Conservation (phyloP, 2,888 invertebrate species). For the Cyclophora punctaria region DNA sequence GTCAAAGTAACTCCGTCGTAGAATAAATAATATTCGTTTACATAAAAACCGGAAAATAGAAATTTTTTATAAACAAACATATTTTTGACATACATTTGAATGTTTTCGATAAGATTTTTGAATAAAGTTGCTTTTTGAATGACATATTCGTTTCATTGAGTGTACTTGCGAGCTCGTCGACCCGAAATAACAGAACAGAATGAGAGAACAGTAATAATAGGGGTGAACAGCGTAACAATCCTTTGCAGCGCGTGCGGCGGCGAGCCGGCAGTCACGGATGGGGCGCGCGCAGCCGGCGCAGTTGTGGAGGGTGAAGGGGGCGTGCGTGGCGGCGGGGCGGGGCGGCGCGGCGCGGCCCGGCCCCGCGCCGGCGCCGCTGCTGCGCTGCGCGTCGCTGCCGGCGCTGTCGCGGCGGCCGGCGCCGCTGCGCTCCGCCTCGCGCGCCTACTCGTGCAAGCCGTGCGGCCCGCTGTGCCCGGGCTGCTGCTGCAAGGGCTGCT, state of each 20-base stretch:
- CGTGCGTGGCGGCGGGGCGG: background rate
- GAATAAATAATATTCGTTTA: too few species aligned
- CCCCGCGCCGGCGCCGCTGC: background rate
- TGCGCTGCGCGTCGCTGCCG: background rate
- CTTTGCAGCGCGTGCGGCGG: constrained; percentile 54
- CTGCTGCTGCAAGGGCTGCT: constrained; percentile 19
- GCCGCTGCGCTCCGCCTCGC: too few species aligned
- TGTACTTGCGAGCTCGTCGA: background rate
- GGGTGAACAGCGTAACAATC: constrained; percentile 53
- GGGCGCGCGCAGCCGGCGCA: too few species aligned
- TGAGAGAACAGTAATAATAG: constrained; percentile 24
- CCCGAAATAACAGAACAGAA: background rate
- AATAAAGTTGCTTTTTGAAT: constrained; percentile 9
- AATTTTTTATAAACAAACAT: too few species aligned
- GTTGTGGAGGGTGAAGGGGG: background rate
- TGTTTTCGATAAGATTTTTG: constrained; percentile 6
- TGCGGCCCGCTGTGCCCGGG: too few species aligned
- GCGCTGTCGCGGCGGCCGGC: background rate
- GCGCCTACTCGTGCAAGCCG: too few species aligned
- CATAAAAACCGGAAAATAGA: too few species aligned
- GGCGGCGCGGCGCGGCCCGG: background rate
- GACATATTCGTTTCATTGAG: constrained; percentile 2
- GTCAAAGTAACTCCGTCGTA: constrained; percentile 23
- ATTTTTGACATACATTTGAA: too few species aligned
- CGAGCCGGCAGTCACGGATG: constrained; percentile 26